phyloP scores from a whole-genome alignment of 2,113 vertebrate genomes.

The Romanogobio albipinnatus region DNA sequence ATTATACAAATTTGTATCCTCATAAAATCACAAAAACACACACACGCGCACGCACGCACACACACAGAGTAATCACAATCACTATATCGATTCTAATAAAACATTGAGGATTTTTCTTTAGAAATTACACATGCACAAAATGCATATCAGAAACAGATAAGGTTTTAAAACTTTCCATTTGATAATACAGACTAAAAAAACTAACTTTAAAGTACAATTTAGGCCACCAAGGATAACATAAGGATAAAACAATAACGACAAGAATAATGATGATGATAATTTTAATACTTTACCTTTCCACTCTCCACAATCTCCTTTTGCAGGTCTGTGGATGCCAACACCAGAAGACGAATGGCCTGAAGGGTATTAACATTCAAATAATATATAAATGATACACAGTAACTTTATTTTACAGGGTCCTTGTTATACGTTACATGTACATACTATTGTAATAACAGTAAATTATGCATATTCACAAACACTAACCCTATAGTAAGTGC shows the following conservation, averaged over 20 bases:
- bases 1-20: too few species aligned
- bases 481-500: background rate
- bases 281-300: conserved; percentile 81
- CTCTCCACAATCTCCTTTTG: conserved; percentile 97
- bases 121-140: background rate
- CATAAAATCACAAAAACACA: too few species aligned
- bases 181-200: background rate
- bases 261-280: conserved; percentile 1
- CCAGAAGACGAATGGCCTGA: conserved; percentile 91
- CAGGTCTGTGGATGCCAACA: conserved; percentile 87
- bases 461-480: background rate
- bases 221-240: background rate
- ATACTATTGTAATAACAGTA: background rate
- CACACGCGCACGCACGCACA: too few species aligned
- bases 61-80: too few species aligned
- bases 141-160: background rate
- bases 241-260: background rate
- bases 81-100: background rate
- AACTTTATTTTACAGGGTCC: background rate
- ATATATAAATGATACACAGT: background rate
- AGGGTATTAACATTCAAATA: background rate
- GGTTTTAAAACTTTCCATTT: too few species aligned
- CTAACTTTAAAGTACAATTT: background rate
- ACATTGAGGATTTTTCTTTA: too few species aligned
- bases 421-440: background rate